A percentile compares a stretch with the other conserved stretches of the same genome.
These are phyloP conservation scores for Epizoanthus rinbou DNA, from an alignment of 92 coral and sea anemone species.

Conservation along the genomic window DNA sequence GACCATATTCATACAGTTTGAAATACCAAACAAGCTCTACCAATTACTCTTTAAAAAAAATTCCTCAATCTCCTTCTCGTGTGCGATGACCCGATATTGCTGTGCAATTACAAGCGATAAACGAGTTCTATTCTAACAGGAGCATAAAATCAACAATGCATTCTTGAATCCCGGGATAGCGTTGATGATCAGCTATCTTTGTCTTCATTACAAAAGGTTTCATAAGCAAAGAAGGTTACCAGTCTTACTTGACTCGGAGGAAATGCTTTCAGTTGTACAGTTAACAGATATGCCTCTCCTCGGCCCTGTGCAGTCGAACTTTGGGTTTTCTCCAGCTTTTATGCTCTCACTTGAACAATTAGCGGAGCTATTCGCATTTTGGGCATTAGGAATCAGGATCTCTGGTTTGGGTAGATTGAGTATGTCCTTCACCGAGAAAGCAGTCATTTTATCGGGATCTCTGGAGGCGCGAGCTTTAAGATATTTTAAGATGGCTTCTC, in stretches of 20 bases:
- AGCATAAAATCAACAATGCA: constrained; percentile 43
- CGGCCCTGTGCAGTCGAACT: constrained; percentile 45
- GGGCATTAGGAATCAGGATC: constrained; percentile 66
- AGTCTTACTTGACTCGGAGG: constrained; percentile 42
- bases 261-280: constrained; percentile 38
- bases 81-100: constrained; percentile 35
- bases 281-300: constrained; percentile 30
- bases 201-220: constrained; percentile 32
- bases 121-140: constrained; percentile 42
- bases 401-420: constrained; percentile 89
- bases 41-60: constrained; percentile 18
- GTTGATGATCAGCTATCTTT: constrained; percentile 32
- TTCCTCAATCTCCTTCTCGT: constrained; percentile 13
- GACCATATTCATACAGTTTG: background rate
- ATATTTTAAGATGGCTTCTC: constrained; percentile 90
- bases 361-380: constrained; percentile 68
- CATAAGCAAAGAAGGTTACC: constrained; percentile 24
- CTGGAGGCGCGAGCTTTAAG: constrained; percentile 60
- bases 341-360: constrained; percentile 86
- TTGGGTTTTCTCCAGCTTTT: constrained; percentile 57
- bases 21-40: background rate
- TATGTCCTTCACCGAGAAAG: constrained; percentile 95
- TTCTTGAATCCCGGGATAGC: constrained; percentile 48
- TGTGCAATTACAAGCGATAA: constrained; percentile 48
- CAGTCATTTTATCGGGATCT: constrained; percentile 69